Percentiles rank a stretch among this genome's conserved stretches.
Conservation (phyloP, 2,113 vertebrate genomes). For the Perca flavescens region DNA sequence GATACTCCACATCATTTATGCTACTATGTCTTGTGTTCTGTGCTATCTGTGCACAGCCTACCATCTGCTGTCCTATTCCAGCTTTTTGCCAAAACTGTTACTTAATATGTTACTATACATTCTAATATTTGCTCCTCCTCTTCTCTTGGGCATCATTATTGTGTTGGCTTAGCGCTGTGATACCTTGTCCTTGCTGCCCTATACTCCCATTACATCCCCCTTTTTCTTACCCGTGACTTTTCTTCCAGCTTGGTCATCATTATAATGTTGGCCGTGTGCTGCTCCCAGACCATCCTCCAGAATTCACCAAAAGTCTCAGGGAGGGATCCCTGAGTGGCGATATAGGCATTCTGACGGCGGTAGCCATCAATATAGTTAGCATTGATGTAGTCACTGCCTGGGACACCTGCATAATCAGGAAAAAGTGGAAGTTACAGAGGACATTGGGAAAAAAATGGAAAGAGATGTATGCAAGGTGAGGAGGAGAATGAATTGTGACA, state of each 20-base stretch:
- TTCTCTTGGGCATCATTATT: constrained; percentile 89
- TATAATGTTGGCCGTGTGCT: constrained; percentile 95
- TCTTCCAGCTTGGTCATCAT: constrained; percentile 99
- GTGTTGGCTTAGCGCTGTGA: constrained; percentile 78
- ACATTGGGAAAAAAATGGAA: not conserved
- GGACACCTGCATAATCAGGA: constrained; percentile 86
- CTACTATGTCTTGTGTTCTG: not conserved
- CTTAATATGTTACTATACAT: not conserved
- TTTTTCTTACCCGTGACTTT: constrained; percentile 92
- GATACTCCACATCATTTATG: not conserved
- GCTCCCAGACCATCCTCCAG: constrained; percentile 99
- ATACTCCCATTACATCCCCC: not conserved
- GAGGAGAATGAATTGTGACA: constrained; percentile 3
- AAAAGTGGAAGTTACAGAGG: not conserved
- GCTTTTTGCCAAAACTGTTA: not conserved
- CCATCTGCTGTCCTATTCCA: not conserved
- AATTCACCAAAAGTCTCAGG: constrained; percentile 98
- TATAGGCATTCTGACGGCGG: constrained; percentile 98
- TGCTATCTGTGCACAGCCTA: not conserved
- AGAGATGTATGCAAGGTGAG: constrained; percentile 4
- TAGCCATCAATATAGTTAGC: constrained; percentile 98
- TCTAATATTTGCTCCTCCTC: constrained; percentile 72
- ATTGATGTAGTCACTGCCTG: constrained; percentile 97
- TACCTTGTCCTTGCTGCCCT: not conserved
- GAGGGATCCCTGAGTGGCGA: constrained; percentile 96